Percentiles rank a stretch among this genome's conserved stretches.
phyloP scores from a whole-genome alignment of 2,113 vertebrate genomes.

The Sinosuthora webbiana region DNA sequence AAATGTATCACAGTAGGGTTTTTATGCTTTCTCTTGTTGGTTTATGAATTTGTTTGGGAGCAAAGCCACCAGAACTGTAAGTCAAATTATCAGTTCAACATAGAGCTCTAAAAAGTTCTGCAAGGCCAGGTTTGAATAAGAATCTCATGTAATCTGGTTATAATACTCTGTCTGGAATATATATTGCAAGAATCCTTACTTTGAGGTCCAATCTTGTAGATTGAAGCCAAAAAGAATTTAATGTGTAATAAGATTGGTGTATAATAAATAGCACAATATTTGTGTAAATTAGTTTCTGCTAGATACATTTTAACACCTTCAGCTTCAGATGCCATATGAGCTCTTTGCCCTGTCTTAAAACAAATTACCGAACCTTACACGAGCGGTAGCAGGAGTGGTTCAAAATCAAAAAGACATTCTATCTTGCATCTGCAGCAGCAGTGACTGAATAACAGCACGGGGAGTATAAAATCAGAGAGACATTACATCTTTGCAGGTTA shows the following conservation, averaged over 20 bases:
- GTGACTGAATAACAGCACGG: not conserved
- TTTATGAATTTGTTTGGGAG: slow-evolving; percentile 5
- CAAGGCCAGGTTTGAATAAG: not conserved
- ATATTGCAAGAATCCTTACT: not conserved
- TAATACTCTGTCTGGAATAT: not conserved
- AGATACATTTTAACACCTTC: not conserved
- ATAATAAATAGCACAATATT: not conserved
- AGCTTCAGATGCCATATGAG: not conserved
- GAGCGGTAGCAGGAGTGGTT: not conserved
- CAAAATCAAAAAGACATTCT: slow-evolving; percentile 29
- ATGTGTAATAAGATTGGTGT: accelerated
- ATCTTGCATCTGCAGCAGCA: not conserved
- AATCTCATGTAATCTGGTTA: not conserved
- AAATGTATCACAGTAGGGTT: not conserved
- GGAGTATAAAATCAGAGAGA: slow-evolving; percentile 45
- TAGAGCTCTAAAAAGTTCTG: not conserved
- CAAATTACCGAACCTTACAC: not conserved
- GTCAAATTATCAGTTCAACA: not conserved
- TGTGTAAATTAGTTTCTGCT: not conserved
- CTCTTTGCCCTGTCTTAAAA: not conserved
- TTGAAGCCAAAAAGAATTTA: not conserved
- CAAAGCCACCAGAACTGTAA: not conserved
- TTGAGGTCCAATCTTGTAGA: not conserved
- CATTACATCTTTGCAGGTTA: slow-evolving; percentile 51
- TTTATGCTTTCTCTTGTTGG: not conserved